Conservation (phyloP, 2,113 vertebrate species). For the Scatophagus argus region DNA sequence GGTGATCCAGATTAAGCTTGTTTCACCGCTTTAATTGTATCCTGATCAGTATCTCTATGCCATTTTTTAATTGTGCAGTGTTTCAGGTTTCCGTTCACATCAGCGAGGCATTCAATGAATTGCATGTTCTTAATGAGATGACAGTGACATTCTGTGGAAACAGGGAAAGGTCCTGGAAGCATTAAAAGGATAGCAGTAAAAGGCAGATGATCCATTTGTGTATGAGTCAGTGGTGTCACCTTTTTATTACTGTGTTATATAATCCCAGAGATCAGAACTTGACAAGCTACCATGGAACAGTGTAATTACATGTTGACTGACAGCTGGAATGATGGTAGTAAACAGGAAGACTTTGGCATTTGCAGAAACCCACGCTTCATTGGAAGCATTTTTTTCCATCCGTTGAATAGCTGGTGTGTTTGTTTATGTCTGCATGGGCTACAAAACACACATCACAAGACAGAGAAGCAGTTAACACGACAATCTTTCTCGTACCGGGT, state of each 20-base stretch:
- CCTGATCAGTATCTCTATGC: background rate
- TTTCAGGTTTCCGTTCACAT: conserved; percentile 14
- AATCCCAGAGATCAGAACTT: background rate
- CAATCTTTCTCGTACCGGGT: background rate
- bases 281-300: background rate
- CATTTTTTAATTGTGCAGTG: background rate
- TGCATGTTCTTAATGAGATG: background rate
- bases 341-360: conserved; percentile 9
- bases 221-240: background rate
- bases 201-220: background rate
- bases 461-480: background rate
- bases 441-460: background rate
- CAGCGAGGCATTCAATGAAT: background rate
- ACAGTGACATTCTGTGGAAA: background rate
- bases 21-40: background rate
- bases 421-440: background rate
- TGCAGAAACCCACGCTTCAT: background rate
- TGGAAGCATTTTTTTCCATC: background rate
- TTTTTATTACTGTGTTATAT: background rate
- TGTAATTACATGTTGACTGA: conserved; percentile 1
- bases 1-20: conserved; percentile 3
- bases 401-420: conserved; percentile 6
- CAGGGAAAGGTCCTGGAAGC: background rate
- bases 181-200: background rate
- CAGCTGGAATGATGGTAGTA: background rate